phyloP scores from a whole-genome alignment of 2,888 invertebrate species.

The Hermaeophaga mercurialis region DNA sequence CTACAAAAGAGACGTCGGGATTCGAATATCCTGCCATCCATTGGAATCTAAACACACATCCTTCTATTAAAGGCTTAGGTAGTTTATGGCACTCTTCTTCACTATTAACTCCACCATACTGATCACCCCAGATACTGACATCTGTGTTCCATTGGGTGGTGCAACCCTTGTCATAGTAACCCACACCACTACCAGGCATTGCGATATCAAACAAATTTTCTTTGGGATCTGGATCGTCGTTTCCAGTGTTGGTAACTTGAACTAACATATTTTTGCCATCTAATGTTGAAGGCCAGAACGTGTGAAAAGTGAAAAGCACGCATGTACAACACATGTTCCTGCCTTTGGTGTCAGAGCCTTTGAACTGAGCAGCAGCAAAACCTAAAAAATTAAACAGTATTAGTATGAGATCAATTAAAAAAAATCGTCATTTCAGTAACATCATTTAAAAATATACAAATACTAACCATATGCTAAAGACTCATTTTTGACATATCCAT shows the following conservation, averaged over 20 bases:
- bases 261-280: constrained; percentile 4
- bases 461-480: background rate
- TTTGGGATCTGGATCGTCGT: background rate
- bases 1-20: constrained; percentile 15
- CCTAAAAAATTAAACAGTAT: background rate
- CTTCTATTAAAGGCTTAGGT: constrained; percentile 32
- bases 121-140: constrained; percentile 1
- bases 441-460: background rate
- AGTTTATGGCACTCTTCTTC: constrained; percentile 36
- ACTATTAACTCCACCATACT: background rate
- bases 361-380: constrained; percentile 2
- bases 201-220: constrained; percentile 7
- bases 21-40: constrained; percentile 26
- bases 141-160: constrained; percentile 3
- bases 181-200: constrained; percentile 13
- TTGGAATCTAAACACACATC: constrained; percentile 35
- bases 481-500: background rate
- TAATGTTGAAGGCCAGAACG: background rate
- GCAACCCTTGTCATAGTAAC: constrained; percentile 1
- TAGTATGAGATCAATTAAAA: background rate
- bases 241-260: constrained; percentile 8
- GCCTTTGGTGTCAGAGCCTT: background rate
- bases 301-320: background rate
- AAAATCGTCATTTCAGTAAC: background rate
- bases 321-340: constrained; percentile 1